Percentiles rank a stretch among this genome's conserved stretches.
phyloP scores from a whole-genome alignment of 1,140 invertebrate genomes.

The Sycophaga agraensis region DNA sequence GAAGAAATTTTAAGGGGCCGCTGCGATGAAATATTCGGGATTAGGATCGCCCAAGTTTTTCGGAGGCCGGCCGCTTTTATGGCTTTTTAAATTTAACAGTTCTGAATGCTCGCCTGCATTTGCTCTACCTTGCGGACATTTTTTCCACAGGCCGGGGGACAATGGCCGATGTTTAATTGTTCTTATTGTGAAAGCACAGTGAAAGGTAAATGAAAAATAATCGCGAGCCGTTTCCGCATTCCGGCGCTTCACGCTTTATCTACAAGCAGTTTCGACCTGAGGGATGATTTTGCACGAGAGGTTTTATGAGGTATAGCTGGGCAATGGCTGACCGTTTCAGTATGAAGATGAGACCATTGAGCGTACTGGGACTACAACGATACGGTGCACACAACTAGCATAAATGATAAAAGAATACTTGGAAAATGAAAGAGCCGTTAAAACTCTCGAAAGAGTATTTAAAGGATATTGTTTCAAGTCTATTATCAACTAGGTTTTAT shows the following conservation, averaged over 20 bases:
- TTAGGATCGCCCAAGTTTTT: too few relatives aligned
- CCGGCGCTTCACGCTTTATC: constrained; percentile 35
- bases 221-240: background rate
- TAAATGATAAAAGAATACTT: background rate
- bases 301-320: constrained; percentile 35
- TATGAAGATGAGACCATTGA: constrained; percentile 33
- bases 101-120: too few relatives aligned
- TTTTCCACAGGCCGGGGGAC: background rate
- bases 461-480: background rate
- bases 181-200: background rate
- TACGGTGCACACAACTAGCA: background rate
- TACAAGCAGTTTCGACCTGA: constrained; percentile 36
- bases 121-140: too few relatives aligned
- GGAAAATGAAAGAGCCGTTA: background rate
- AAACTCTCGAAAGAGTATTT: background rate
- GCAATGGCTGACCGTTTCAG: constrained; percentile 33
- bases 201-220: background rate
- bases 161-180: background rate
- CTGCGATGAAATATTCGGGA: too few relatives aligned
- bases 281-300: constrained; percentile 33
- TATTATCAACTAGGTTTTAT: background rate
- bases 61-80: too few relatives aligned
- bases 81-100: too few relatives aligned
- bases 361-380: constrained; percentile 7
- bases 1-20: too few relatives aligned